Evolutionary conservation across 2,797 vertebrate species (phyloP), one percentile per base, ranked within the genome.

Genomic region (Uromys caudimaculatus): DNA sequence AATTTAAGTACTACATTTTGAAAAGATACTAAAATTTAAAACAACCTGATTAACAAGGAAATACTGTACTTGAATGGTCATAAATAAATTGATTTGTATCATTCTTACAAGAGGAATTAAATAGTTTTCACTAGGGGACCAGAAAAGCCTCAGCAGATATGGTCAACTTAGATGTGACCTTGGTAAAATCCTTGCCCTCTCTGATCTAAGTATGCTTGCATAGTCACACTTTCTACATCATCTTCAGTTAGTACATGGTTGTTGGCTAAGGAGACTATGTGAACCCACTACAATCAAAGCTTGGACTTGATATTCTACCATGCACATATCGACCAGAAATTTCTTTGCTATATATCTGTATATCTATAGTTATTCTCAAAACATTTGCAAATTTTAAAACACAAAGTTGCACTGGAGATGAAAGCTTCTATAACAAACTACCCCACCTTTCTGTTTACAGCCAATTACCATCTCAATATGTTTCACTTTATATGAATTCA

Each of bases 401-500:
- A 90, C 23, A 54, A 79, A 95, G 75, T 83, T 91, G 76, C 38
- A 44, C 83, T 79, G 69, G 67, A 92, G 27, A 91, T 62, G 60
- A 87, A 82, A 96, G 64, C 54, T 84, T 96, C 71, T 29, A 64
- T 81, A 94, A 67, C 1, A 1, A 83, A 91, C 82, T 81, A 47
- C 4, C 29, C 69, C 32, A 77, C 83, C 92, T 96, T 96, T 95
- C 92, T 93, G 89, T 97, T 94, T 97, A 64, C 47, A 94, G 83
- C 56, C 95, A 97, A 96, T 97, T 97, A 97, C 83, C 41, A 69
- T 41, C 14, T 56, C 85, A 92, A 89, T 83, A 69, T 94, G 96
- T 90, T 96, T 96, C 86, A 88, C 79, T 95, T 94, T 97, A 87
- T 88, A 90, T 85, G 93, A 96, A 97, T 93, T 97, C 95, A 96